Evolutionary conservation across 2,113 vertebrate species (phyloP).

Genomic region (Syngnathus floridae): DNA sequence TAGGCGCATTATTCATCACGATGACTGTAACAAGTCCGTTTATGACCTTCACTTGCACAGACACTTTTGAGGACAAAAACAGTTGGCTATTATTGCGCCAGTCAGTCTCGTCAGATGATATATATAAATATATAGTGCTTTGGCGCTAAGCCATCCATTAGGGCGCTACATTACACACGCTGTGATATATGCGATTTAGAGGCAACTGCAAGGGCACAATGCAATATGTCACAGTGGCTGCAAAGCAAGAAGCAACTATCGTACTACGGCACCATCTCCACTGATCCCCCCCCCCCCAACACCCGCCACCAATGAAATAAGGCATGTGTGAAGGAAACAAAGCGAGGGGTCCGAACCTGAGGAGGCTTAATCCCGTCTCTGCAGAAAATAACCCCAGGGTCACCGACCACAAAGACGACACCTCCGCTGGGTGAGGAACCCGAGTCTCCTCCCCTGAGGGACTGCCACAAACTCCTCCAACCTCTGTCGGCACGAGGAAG

Average conservation of each 20-base stretch:
- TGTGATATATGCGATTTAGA: slow-evolving; percentile 31
- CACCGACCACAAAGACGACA: slow-evolving; percentile 55
- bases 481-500: slow-evolving; percentile 21
- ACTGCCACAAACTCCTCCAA: slow-evolving; percentile 15
- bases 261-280: slow-evolving; percentile 11
- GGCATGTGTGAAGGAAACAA: slow-evolving; percentile 52
- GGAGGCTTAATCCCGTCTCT: slow-evolving; percentile 59
- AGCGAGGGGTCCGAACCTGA: slow-evolving; percentile 59
- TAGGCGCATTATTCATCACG: slow-evolving; percentile 33
- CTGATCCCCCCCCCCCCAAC: slow-evolving; percentile 1
- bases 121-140: slow-evolving; percentile 19
- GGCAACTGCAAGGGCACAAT: slow-evolving; percentile 44
- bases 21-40: slow-evolving; percentile 12
- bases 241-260: slow-evolving; percentile 44
- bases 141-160: slow-evolving; percentile 38
- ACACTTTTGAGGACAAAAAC: slow-evolving; percentile 25
- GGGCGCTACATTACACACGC: slow-evolving; percentile 24
- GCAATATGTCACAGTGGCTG: slow-evolving; percentile 39
- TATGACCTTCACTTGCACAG: slow-evolving; percentile 16
- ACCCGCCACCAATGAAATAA: slow-evolving; percentile 25
- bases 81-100: slow-evolving; percentile 23
- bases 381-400: slow-evolving; percentile 51
- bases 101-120: slow-evolving; percentile 32
- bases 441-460: slow-evolving; percentile 32
- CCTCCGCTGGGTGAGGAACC: slow-evolving; percentile 49